These are phyloP conservation scores for Calidris pugnax DNA, from an alignment of 2,113 vertebrate genomes.

Conservation along the genomic window DNA sequence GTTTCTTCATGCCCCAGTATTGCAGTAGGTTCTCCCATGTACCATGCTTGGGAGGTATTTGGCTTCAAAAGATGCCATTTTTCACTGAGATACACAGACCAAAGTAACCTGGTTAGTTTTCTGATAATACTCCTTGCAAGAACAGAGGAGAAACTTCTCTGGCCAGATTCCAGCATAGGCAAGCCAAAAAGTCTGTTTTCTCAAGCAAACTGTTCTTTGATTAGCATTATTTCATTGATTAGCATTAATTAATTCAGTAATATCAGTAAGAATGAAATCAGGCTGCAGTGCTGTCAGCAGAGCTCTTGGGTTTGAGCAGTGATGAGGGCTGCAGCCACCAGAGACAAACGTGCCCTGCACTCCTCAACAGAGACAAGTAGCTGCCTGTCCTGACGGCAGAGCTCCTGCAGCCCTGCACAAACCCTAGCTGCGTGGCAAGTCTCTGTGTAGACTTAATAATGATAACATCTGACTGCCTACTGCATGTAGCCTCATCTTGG, in stretches of 20 bases:
- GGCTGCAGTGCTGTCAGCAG: background rate
- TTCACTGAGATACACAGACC: background rate
- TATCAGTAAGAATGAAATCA: background rate
- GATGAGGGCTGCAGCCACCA: background rate
- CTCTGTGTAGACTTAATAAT: background rate
- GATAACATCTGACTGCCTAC: background rate
- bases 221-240: background rate
- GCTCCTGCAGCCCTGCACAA: background rate
- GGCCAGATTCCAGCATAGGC: background rate
- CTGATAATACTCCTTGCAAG: background rate
- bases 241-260: background rate
- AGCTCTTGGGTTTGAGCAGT: background rate
- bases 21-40: background rate
- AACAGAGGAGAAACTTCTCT: background rate
- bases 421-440: background rate
- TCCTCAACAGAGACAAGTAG: background rate
- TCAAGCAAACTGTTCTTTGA: background rate
- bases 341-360: fast-evolving
- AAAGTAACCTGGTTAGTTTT: background rate
- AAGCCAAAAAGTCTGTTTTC: background rate
- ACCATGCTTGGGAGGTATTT: background rate
- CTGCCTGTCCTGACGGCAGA: background rate
- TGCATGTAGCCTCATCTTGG: background rate
- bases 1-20: background rate
- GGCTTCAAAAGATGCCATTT: background rate